These are phyloP conservation scores for Pygoscelis antarcticus DNA, from an alignment of 2,113 vertebrate genomes.

Conservation along the genomic window DNA sequence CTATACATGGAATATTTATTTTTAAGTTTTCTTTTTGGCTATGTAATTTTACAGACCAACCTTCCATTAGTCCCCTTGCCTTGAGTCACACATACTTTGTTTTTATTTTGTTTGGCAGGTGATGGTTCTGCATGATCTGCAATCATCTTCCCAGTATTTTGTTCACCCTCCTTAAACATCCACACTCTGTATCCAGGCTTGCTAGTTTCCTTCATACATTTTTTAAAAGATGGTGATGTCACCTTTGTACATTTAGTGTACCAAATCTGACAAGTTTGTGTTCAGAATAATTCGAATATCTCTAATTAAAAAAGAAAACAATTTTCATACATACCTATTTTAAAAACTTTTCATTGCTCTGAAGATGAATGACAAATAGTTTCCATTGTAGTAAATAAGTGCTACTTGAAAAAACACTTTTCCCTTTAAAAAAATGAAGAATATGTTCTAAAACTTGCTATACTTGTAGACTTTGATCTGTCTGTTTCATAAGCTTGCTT, in stretches of 20 bases:
- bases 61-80: constrained; percentile 62
- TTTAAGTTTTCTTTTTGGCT: constrained; percentile 53
- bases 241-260: not conserved
- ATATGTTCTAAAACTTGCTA: not conserved
- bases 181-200: constrained; percentile 55
- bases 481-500: not conserved
- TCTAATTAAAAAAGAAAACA: not conserved
- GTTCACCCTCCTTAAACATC: constrained; percentile 65
- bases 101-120: constrained; percentile 74
- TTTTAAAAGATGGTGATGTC: constrained; percentile 58
- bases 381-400: not conserved
- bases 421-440: not conserved
- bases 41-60: constrained; percentile 40
- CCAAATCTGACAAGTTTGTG: not conserved
- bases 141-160: constrained; percentile 70
- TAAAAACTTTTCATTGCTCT: not conserved
- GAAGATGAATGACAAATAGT: not conserved
- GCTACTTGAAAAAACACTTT: not conserved
- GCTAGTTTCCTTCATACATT: constrained; percentile 47
- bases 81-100: constrained; percentile 60
- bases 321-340: not conserved
- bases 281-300: not conserved
- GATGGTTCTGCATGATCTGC: constrained; percentile 75
- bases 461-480: not conserved
- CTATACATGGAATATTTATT: constrained; percentile 71